Base-by-base conservation (phyloP, 2,113 vertebrate genomes). In the Lagopus leucura region DNA sequence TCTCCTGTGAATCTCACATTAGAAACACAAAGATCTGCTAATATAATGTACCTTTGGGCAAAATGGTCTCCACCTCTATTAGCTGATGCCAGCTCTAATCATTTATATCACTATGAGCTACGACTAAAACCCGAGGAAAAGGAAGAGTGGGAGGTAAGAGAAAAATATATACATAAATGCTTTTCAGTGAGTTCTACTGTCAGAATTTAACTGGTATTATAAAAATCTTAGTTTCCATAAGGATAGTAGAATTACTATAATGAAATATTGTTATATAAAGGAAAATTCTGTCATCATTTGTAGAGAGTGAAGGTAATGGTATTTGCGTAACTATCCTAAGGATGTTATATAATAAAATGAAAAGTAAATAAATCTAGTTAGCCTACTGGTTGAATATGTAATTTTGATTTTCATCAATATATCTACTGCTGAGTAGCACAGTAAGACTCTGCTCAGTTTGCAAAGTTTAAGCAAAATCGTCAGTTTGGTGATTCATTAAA, bases 101-200 rank as follows among this genome's bases (percentile, higher is more conserved):
- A 98, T 90, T 97, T 97, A 0, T 98, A 99, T 76, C 85, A 98
- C 61, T 99, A 99, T 30, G 98, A 99, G 97, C 95, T 99, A 72
- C 98, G 98, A 16, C 78, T 99, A 66, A 99, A 98, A 92, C 76
- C 98, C n/a, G 97, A 98, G 74, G 97, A 95, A 69, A 96, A 97
- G n/a, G 92, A 96, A 13, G 97, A 98, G 6, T 99, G 99, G 99
- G 98, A 99, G 98, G 99, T 99, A 90, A 98, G 50, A 38, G 27
- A 14, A 92, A 60, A 70, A 58, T 45, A 6, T 11, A 69, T 86
- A 61, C 65, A 32, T 67, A 72, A 64, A 27, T 83, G 8, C 9
- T 89, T 17, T 75, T 77, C n/a, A n/a, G 3, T 70, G 28, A 87
- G 30, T 66, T 69, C 4, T 69, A 25, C 70, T 88, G 12, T 70